These are phyloP conservation scores for Odontesthes bonariensis DNA, from an alignment of 2,113 vertebrate species.

Conservation along the genomic window DNA sequence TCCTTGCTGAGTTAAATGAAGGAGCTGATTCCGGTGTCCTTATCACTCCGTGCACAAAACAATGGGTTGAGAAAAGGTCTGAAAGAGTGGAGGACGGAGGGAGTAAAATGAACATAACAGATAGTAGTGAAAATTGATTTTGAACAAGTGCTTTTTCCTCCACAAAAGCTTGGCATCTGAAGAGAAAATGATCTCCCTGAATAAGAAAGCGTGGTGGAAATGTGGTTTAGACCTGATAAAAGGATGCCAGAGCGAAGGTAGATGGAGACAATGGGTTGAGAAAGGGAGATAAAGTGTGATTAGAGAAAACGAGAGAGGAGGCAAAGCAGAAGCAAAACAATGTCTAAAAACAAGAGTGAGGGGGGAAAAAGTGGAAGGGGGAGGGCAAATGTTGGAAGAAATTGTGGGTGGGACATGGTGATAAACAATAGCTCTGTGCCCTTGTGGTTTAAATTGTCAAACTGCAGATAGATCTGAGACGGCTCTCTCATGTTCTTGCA, in stretches of 20 bases:
- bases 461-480: constrained; percentile 19
- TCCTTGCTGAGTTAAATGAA: constrained; percentile 39
- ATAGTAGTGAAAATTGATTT: constrained; percentile 66
- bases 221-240: constrained; percentile 69
- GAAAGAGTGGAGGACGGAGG: constrained; percentile 32
- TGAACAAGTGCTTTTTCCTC: constrained; percentile 63
- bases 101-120: constrained; percentile 33
- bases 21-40: constrained; percentile 55
- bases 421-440: constrained; percentile 24
- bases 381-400: constrained; percentile 10
- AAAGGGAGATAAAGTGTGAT: constrained; percentile 61
- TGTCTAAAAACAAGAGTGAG: constrained; percentile 32
- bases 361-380: background rate
- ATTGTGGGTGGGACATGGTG: constrained; percentile 28
- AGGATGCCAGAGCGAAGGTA: constrained; percentile 51
- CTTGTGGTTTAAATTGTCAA: constrained; percentile 39
- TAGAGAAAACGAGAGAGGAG: constrained; percentile 53
- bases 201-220: constrained; percentile 59
- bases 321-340: constrained; percentile 36
- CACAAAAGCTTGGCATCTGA: constrained; percentile 61
- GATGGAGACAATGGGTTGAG: constrained; percentile 43
- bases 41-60: constrained; percentile 62
- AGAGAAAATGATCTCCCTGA: constrained; percentile 54
- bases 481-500: constrained; percentile 29
- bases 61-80: constrained; percentile 54